Base-by-base conservation (phyloP, 2,888 invertebrate species). In the Meiosimyza platycephala region DNA sequence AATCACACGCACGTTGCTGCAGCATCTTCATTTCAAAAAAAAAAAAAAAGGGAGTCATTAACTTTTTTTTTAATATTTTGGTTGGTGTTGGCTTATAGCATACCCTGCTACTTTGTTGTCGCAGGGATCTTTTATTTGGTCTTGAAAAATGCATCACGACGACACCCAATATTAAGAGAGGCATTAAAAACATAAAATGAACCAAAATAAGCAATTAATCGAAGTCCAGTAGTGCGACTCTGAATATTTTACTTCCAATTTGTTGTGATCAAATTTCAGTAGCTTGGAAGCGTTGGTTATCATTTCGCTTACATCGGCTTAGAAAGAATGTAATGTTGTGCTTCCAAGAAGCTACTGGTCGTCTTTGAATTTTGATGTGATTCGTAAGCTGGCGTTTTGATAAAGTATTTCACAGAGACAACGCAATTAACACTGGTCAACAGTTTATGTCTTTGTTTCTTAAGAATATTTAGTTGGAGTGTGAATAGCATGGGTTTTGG, bases 141-240 rank as follows among this genome's bases (percentile, higher is more conserved):
- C 9, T 40, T 40, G 9, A 40, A 9, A 40, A 40, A 40, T 40
- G 40, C 40, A 40, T 40, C 40, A 40, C 40, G 40, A 40, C 40
- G 40, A 40, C 40, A 40, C 40, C 40, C 40, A 63, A 48, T 13
- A 16, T 12, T 28, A 59, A 40, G 47, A 48, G 52, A 47, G 57
- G 22, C 68, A 59, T 68, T 59, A 59, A 64, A 54, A 57, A 59
- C 57, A 68, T 33, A 57, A 22, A 48, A 60, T 33, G 69, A n/a
- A 40, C 48, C 70, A 51, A 62, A 70, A 70, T 62, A 70, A 62
- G 54, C 63, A 70, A 70, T 70, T 70, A 70, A 70, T 70, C 63
- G 70, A 70, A 63, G 54, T 63, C 54, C 33, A 59, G 40, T 40
- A 40, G 40, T 40, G 40, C 40, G 40, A 9, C 40, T 40, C 40